Conservation (phyloP, 2,888 invertebrate species). For the Gari tellinella region DNA sequence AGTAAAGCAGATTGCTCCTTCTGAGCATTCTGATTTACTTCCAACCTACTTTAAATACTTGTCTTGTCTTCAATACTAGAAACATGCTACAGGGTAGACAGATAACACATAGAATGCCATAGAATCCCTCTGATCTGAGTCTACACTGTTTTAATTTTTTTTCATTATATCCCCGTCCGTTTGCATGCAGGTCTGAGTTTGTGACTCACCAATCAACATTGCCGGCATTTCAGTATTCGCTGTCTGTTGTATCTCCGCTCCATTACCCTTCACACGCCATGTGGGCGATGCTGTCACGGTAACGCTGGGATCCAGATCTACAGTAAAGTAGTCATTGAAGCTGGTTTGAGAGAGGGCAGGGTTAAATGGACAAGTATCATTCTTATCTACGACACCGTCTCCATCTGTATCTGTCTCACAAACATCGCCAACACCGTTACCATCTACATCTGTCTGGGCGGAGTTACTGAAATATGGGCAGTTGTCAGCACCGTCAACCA, state of each 20-base stretch:
- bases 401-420: conserved; percentile 94
- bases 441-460: conserved; percentile 93
- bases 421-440: conserved; percentile 91
- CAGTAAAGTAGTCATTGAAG: conserved; percentile 56
- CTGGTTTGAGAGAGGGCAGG: conserved; percentile 59
- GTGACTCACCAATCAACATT: conserved; percentile 74
- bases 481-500: conserved; percentile 92
- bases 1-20: no score
- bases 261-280: conserved; percentile 66
- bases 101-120: no score
- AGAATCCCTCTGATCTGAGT: no score
- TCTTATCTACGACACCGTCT: conserved; percentile 90
- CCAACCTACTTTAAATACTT: no score
- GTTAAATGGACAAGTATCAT: conserved; percentile 93
- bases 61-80: no score
- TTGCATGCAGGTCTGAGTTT: no score
- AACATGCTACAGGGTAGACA: no score
- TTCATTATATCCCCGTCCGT: no score
- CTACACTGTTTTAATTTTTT: no score
- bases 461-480: conserved; percentile 87
- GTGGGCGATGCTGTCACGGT: conserved; percentile 32
- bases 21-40: no score
- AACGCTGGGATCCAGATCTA: conserved; percentile 65
- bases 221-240: conserved; percentile 67
- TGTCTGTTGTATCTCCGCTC: conserved; percentile 69